Base-by-base conservation (phyloP, 37 sponge, comb jelly and placozoan genomes). In the Diacarnus erythraeanus region DNA sequence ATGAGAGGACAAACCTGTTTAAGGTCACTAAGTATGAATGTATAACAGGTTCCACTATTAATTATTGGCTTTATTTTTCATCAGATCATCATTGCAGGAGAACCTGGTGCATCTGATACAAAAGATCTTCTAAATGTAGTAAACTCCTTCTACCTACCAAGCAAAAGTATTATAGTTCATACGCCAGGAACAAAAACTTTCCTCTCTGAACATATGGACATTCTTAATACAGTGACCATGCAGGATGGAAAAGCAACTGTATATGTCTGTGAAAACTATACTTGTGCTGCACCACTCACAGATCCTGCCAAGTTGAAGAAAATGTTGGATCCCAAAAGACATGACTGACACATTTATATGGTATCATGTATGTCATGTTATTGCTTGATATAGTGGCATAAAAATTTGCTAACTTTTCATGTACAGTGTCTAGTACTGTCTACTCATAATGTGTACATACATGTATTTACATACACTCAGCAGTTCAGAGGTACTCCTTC, bases 211-310 rank as follows among this genome's bases (percentile, higher is more conserved):
- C 72, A 56, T 61, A 63, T 90, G 42, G 38, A 60, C 8, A 57
- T 71, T 3, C 56, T 90, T 10, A 18, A 37, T 12, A 43, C 56
- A 23, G 82, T 90, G 82, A 72, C 17, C 29, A 33, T 22, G 58
- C 30, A 70, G 22, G 82, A 81, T 29, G 82, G 74, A 20, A 84
- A 81, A 65, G 74, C 86, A n/a, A 82, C 91, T 15, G 91, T 78
- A 0, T 90, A 85, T 64, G 82, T 90, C 26, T 90, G 91, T 69
- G 76, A 82, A 66, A 81, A 85, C 82, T 85, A 72, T 38, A 72
- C 58, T 31, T 90, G 91, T 43, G 44, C 82, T 0, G 47, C 72
- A 1, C 91, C 91, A 15, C 71, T 85, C 34, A 81, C 41, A 67
- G 74, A 83, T 3, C 34, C 60, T 8, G 69, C 72, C 30, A 72